These are phyloP conservation scores for Aurelia coerulea DNA, from an alignment of 30 jellyfish, hydroid and myxozoan genomes.

Conservation along the genomic window DNA sequence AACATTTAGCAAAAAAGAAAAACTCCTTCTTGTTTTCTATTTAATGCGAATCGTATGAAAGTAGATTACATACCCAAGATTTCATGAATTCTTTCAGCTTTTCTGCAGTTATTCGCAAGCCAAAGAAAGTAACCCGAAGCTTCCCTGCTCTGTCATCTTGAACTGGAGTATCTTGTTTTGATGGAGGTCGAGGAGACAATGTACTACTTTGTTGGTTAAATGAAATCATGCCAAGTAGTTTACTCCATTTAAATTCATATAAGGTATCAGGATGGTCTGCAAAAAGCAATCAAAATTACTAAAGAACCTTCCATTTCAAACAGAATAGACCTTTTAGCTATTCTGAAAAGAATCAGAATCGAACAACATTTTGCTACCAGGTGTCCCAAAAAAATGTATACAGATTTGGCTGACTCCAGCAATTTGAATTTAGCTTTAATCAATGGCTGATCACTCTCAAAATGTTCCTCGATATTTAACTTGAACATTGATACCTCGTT, in stretches of 20 bases:
- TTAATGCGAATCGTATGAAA: too few relatives aligned
- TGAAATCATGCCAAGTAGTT: constrained; percentile 42
- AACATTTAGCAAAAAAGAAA: too few relatives aligned
- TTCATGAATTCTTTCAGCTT: constrained; percentile 29
- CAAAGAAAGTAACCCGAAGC: constrained; percentile 43
- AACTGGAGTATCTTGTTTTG: not conserved
- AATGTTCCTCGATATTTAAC: too few relatives aligned
- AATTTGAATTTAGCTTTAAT: too few relatives aligned
- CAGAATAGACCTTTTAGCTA: not conserved
- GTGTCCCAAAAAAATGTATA: too few relatives aligned
- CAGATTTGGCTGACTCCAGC: too few relatives aligned
- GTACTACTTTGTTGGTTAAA: not conserved
- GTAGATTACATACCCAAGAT: constrained; percentile 31
- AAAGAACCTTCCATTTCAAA: not conserved
- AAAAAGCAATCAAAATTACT: not conserved
- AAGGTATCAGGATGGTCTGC: constrained; percentile 23
- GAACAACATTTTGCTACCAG: too few relatives aligned
- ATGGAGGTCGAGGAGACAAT: constrained; percentile 70
- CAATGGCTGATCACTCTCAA: too few relatives aligned
- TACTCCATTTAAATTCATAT: constrained; percentile 52
- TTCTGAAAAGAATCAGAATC: too few relatives aligned
- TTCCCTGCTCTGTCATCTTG: constrained; percentile 11
- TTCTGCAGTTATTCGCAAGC: constrained; percentile 19
- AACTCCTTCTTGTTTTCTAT: too few relatives aligned
- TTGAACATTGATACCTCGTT: too few relatives aligned